These are phyloP conservation scores for Chaenocephalus aceratus DNA, from an alignment of 2,113 vertebrate genomes.

Conservation along the genomic window DNA sequence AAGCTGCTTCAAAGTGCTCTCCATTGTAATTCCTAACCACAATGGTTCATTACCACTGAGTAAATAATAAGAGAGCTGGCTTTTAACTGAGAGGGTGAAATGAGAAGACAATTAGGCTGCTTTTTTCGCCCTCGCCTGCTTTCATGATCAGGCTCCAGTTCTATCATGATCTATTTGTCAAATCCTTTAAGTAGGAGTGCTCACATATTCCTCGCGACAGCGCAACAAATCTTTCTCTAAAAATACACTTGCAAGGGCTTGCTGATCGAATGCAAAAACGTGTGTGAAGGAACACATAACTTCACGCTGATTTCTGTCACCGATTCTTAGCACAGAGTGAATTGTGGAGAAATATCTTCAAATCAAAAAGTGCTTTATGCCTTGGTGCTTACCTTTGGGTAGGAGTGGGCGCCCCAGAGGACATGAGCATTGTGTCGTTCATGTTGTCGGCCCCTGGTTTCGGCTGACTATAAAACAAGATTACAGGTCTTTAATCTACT, in stretches of 20 bases:
- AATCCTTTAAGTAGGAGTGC: conserved; percentile 52
- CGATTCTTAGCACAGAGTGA: conserved; percentile 2
- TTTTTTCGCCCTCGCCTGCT: conserved; percentile 26
- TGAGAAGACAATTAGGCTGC: conserved; percentile 53
- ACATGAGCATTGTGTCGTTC: conserved; percentile 91
- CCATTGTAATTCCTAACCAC: conserved; percentile 47
- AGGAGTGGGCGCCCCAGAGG: conserved; percentile 91
- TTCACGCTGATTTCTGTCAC: conserved; percentile 23
- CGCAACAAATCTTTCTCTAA: conserved; percentile 62
- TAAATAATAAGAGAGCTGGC: conserved; percentile 60
- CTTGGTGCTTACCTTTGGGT: conserved; percentile 90
- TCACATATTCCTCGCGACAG: conserved; percentile 49
- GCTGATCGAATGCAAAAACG: conserved; percentile 26
- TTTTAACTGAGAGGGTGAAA: conserved; percentile 45
- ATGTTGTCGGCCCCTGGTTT: conserved; percentile 88
- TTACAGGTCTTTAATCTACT: conserved; percentile 76
- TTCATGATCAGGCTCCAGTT: conserved; percentile 58
- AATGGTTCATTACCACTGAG: conserved; percentile 48
- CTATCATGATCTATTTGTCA: conserved; percentile 69
- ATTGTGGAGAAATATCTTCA: conserved; percentile 15
- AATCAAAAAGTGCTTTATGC: conserved; percentile 1
- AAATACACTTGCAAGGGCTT: conserved; percentile 63
- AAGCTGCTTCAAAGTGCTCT: conserved; percentile 34
- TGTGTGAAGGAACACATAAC: conserved; percentile 48
- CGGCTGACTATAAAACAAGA: conserved; percentile 89